A percentile compares a stretch with the other conserved stretches of the same genome.
Evolutionary conservation across 2,888 invertebrate species (phyloP).

Genomic region (Nomada goodeniana): DNA sequence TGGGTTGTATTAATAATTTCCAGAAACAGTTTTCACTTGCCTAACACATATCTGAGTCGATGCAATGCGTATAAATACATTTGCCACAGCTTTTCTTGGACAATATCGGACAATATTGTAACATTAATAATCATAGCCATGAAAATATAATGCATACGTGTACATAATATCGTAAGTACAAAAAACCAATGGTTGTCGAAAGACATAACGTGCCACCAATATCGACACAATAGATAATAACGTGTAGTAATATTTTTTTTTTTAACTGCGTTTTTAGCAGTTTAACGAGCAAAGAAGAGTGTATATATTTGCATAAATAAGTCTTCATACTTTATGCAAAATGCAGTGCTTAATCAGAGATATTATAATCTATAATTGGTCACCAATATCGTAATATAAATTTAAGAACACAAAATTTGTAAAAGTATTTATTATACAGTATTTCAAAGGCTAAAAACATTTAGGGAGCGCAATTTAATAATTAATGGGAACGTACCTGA

Average conservation of each 20-base stretch:
- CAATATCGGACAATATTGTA: conserved; percentile 14
- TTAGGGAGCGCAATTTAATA: conserved; percentile 37
- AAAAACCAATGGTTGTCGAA: conserved; percentile 48
- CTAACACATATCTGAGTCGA: neutral
- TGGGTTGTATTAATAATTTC: conserved; percentile 22
- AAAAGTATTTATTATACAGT: conserved; percentile 52
- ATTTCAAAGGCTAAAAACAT: conserved; percentile 50
- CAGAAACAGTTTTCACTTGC: conserved; percentile 9
- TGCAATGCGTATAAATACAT: conserved; percentile 1
- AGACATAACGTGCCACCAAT: conserved; percentile 8
- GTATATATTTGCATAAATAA: conserved; percentile 37
- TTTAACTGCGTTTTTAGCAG: conserved; percentile 22
- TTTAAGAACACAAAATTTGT: conserved; percentile 50
- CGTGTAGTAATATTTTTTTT: conserved; percentile 5
- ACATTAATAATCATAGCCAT: conserved; percentile 10
- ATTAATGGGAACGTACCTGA: conserved; percentile 76
- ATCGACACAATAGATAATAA: conserved; percentile 24
- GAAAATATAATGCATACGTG: conserved; percentile 5
- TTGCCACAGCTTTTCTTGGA: conserved; percentile 7
- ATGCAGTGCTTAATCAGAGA: conserved; percentile 22
- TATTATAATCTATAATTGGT: conserved; percentile 32
- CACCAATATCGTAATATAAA: conserved; percentile 41
- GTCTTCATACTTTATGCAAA: conserved; percentile 53
- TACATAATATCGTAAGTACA: conserved; percentile 14
- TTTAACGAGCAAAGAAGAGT: conserved; percentile 25